Base-by-base conservation (phyloP, 2,888 invertebrate species). In the Agonopterix heracliana region DNA sequence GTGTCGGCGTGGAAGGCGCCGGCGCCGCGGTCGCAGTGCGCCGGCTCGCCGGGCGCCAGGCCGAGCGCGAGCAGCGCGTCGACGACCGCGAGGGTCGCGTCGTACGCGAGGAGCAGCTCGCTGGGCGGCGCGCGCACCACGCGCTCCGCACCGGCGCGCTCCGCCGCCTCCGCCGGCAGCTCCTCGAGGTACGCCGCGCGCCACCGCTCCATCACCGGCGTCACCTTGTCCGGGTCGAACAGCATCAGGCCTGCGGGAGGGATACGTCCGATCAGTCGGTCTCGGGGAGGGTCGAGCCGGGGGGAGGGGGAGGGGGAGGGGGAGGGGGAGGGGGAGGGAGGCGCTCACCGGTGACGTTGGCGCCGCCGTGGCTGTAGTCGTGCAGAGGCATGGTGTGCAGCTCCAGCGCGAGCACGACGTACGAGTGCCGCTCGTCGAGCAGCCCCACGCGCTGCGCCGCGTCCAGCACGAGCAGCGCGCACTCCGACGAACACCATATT, bases 401-500 rank as follows among this genome's bases (percentile, higher is more conserved):
- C 68, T 85, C 86, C 9, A 74, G 72, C 51, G 78, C 60, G 48
- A 78, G 68, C 68, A 78, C 51, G 48, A 87, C 52, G 69, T 78
- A 84, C 1, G 79, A 61, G 70, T 83, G 80, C 2, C 74, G 68
- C 61, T 68, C 70, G 36, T 69, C 63, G 53, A 81, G 76, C 70
- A 87, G 68, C n/a, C 86, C 86, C 53, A 71, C 85, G 64, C 82
- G 80, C 73, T 81, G 82, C 61, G 85, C 83, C 53, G 80, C 81
- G 52, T 72, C 76, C 67, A 86, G 70, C 68, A 84, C 83, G 55
- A 78, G 77, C 60, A 60, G 60, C 54, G 71, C 61, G 67, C 76
- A 73, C 68, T 53, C 71, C 53, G 78, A 77, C 9, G 52, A 60
- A 67, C 81, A 76, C 81, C 81, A 81, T 55, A 82, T 68, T 9